These are phyloP conservation scores for Sandelia bainsii DNA, from an alignment of 2,797 vertebrate genomes.

Conservation along the genomic window DNA sequence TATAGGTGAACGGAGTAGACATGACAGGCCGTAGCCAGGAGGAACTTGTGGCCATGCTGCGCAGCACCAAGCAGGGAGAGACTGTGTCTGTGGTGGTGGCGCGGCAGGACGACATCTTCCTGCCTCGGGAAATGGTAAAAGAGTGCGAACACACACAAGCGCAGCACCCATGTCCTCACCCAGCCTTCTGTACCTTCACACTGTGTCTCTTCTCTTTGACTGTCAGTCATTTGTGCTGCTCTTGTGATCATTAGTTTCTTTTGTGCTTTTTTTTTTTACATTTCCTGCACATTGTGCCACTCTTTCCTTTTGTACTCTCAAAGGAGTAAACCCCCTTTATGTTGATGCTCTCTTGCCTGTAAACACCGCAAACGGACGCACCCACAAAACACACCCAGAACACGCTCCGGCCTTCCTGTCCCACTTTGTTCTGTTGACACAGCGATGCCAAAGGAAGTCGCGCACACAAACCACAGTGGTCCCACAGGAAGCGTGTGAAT, in stretches of 20 bases:
- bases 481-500: slow-evolving; percentile 57
- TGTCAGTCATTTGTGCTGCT: slow-evolving; percentile 8
- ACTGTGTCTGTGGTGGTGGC: slow-evolving; percentile 87
- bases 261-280: slow-evolving; percentile 41
- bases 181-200: not conserved
- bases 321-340: slow-evolving; percentile 8
- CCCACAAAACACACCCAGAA: slow-evolving; percentile 24
- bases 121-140: slow-evolving; percentile 93
- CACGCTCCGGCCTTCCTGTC: slow-evolving; percentile 68
- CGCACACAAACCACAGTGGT: slow-evolving; percentile 14
- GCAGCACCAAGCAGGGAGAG: slow-evolving; percentile 94
- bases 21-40: slow-evolving; percentile 91
- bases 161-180: slow-evolving; percentile 7
- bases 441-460: slow-evolving; percentile 68
- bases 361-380: slow-evolving; percentile 22
- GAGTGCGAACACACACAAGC: not conserved
- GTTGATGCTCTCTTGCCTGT: slow-evolving; percentile 11
- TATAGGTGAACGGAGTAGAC: slow-evolving; percentile 92
- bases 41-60: slow-evolving; percentile 93
- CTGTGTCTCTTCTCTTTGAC: not conserved
- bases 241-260: not conserved
- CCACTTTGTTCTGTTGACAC: slow-evolving; percentile 72
- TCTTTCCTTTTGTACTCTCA: slow-evolving; percentile 13
- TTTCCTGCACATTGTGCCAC: slow-evolving; percentile 48
- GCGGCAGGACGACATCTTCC: slow-evolving; percentile 90